Conservation (phyloP, 2,113 vertebrate genomes). For the Sylvietta virens region DNA sequence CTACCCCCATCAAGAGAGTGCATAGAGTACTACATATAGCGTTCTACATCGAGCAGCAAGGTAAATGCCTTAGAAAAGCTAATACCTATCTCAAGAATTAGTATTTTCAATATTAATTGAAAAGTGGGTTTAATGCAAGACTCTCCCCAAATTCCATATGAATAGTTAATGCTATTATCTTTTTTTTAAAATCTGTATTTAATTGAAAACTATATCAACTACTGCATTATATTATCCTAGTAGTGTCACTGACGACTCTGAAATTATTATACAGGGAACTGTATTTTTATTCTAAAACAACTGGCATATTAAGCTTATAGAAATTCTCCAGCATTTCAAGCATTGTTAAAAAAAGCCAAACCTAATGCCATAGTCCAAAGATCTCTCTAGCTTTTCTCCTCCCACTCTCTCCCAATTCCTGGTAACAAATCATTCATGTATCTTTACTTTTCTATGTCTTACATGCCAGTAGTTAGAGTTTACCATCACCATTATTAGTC, state of each 20-base stretch:
- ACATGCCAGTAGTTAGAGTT: background rate
- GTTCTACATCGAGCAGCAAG: background rate
- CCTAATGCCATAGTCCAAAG: background rate
- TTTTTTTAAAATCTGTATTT: background rate
- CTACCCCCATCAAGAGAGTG: background rate
- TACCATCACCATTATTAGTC: background rate
- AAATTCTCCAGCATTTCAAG: background rate
- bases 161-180: background rate
- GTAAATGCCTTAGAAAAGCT: background rate
- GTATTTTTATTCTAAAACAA: background rate
- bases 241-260: background rate
- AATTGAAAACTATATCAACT: background rate
- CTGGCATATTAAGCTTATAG: background rate
- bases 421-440: background rate
- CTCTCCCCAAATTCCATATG: background rate
- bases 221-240: background rate
- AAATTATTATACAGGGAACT: background rate
- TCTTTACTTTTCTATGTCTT: background rate
- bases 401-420: background rate
- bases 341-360: background rate
- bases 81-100: background rate
- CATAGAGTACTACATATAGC: fast-evolving
- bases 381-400: background rate
- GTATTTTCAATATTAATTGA: too few species aligned
- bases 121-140: background rate